A percentile compares a stretch with the other conserved stretches of the same genome.
Evolutionary conservation across 1,140 invertebrate species (phyloP).

Genomic region (Saxidomus purpurata): DNA sequence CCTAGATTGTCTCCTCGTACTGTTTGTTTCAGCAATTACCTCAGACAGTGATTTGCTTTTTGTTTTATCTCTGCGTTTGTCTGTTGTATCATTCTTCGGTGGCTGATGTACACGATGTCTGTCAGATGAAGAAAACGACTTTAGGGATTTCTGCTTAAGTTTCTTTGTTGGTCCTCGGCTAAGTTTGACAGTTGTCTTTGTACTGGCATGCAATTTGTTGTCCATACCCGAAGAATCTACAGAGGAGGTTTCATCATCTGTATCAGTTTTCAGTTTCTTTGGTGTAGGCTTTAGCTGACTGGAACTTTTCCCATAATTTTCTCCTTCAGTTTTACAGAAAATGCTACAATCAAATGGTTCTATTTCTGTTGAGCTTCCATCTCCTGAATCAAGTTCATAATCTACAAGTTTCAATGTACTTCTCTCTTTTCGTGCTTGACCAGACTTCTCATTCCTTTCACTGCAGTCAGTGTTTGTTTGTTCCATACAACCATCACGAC

Average conservation of each 20-base stretch:
- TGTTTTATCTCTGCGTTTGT: neutral
- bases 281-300: neutral
- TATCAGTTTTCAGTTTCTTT: conserved; percentile 29
- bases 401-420: conserved; percentile 3
- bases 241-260: neutral
- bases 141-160: conserved; percentile 50
- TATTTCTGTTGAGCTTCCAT: conserved; percentile 17
- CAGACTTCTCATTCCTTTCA: neutral
- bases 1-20: neutral
- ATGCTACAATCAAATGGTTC: conserved; percentile 31
- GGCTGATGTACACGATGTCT: neutral
- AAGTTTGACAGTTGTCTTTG: neutral
- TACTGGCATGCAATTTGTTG: neutral
- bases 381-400: neutral
- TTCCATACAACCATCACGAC: neutral
- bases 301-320: neutral
- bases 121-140: conserved; percentile 20
- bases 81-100: neutral
- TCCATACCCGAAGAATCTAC: neutral
- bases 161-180: neutral
- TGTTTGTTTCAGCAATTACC: neutral
- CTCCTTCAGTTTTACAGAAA: neutral
- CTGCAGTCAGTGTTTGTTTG: too few relatives aligned
- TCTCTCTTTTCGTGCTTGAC: neutral
- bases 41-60: conserved; percentile 7